Conservation (phyloP, 2,113 vertebrate species). For the Heterotis niloticus region DNA sequence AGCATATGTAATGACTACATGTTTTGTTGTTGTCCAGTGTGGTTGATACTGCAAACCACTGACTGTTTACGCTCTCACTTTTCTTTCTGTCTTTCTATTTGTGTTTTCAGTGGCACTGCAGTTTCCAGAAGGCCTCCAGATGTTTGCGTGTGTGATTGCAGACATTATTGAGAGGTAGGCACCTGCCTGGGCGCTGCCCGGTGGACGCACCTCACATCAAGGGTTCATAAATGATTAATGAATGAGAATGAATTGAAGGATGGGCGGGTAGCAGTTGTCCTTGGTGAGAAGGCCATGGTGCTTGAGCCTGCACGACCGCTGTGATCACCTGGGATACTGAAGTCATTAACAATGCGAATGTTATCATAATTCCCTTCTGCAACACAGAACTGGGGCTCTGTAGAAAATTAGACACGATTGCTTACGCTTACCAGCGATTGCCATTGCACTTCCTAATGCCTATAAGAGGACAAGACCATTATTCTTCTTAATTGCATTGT, state of each 20-base stretch:
- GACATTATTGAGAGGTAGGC: slow-evolving; percentile 92
- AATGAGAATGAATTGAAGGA: background rate
- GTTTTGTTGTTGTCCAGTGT: too few species aligned
- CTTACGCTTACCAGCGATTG: slow-evolving; percentile 42
- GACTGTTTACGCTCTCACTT: background rate
- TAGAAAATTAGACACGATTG: slow-evolving; percentile 50
- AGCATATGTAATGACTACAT: too few species aligned
- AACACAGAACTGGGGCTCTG: slow-evolving; percentile 40
- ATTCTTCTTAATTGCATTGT: slow-evolving; percentile 58
- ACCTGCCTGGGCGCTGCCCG: background rate
- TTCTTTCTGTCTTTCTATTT: slow-evolving; percentile 9
- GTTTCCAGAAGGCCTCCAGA: slow-evolving; percentile 94
- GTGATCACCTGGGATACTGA: slow-evolving; percentile 21
- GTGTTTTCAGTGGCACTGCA: slow-evolving; percentile 83
- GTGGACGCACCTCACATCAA: too few species aligned
- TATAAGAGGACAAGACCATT: slow-evolving; percentile 47
- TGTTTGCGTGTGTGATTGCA: slow-evolving; percentile 90
- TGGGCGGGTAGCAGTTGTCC: background rate
- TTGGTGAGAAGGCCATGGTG: slow-evolving; percentile 8
- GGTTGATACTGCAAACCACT: too few species aligned
- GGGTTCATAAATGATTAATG: background rate
- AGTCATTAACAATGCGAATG: slow-evolving; percentile 40
- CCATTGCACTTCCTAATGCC: slow-evolving; percentile 37
- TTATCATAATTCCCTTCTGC: slow-evolving; percentile 46
- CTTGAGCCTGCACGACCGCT: slow-evolving; percentile 12